Conservation (phyloP, 2,888 invertebrate species). For the Caradrina clavipalpis region DNA sequence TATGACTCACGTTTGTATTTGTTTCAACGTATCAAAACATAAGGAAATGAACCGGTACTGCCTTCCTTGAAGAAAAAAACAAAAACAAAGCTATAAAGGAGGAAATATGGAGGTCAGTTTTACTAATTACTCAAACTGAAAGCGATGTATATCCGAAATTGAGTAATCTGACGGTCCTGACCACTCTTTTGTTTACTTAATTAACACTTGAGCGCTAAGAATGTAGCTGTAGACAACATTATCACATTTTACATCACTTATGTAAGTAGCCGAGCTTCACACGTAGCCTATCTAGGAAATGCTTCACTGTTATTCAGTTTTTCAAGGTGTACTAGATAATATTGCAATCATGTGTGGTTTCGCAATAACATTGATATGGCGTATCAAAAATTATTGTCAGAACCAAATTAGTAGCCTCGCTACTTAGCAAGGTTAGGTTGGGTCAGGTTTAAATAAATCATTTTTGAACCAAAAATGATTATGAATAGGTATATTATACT, state of each 20-base stretch:
- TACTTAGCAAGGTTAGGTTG: slow-evolving; percentile 35
- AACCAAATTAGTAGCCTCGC: slow-evolving; percentile 25
- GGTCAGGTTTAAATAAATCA: slow-evolving; percentile 22
- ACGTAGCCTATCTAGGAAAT: slow-evolving; percentile 14
- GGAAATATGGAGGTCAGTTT: slow-evolving; percentile 59
- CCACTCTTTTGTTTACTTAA: slow-evolving; percentile 44
- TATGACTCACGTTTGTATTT: slow-evolving; percentile 62
- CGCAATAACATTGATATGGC: slow-evolving; percentile 23
- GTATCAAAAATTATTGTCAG: slow-evolving; percentile 36
- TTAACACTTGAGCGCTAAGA: slow-evolving; percentile 44
- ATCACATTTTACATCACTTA: slow-evolving; percentile 52
- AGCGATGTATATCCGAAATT: slow-evolving; percentile 56
- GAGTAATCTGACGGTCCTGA: slow-evolving; percentile 44
- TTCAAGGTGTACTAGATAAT: slow-evolving; percentile 38
- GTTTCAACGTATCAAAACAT: slow-evolving; percentile 54
- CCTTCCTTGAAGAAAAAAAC: slow-evolving; percentile 57
- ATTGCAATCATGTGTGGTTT: slow-evolving; percentile 36
- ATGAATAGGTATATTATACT: too few species aligned
- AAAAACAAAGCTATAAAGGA: slow-evolving; percentile 54
- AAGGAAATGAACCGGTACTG: slow-evolving; percentile 56
- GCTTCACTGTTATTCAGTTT: slow-evolving; percentile 23
- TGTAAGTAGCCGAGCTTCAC: slow-evolving; percentile 27
- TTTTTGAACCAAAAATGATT: background rate
- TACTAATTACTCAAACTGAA: slow-evolving; percentile 51
- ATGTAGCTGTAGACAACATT: slow-evolving; percentile 41